Evolutionary conservation across 2,113 vertebrate species (phyloP).

Genomic region (Engraulis encrasicolus): DNA sequence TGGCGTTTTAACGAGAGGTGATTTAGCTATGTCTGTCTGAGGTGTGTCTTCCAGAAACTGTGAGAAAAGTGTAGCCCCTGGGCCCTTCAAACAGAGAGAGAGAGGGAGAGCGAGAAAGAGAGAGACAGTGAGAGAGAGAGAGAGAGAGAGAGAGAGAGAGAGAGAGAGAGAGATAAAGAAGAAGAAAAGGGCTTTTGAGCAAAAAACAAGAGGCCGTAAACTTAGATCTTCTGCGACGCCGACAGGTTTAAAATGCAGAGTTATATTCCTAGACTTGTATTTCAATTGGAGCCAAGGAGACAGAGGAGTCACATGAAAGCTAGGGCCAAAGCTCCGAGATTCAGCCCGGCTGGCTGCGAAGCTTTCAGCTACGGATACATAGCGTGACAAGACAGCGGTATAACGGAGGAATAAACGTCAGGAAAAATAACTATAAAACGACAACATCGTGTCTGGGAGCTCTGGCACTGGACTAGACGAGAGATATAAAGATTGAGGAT

Average conservation of each 20-base stretch:
- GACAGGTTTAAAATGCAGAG: background rate
- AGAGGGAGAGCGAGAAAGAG: too few relatives aligned
- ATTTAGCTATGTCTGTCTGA: background rate
- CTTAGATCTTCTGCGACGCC: background rate
- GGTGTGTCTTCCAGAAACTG: conserved; percentile 11
- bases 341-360: too few relatives aligned
- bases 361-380: background rate
- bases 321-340: background rate
- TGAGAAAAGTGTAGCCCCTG: background rate
- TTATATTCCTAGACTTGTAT: background rate
- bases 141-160: too few relatives aligned
- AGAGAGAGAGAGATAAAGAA: too few relatives aligned
- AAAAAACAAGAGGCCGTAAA: too few relatives aligned
- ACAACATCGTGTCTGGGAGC: background rate
- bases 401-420: background rate
- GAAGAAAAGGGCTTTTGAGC: too few relatives aligned
- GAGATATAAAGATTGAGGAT: background rate
- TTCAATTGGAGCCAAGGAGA: background rate
- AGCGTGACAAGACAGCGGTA: background rate
- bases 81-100: background rate
- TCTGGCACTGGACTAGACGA: background rate
- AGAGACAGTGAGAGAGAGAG: too few relatives aligned
- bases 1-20: background rate
- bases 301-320: background rate
- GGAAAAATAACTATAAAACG: background rate